Conservation (phyloP, 2,113 vertebrate species). For the Caranx ignobilis region DNA sequence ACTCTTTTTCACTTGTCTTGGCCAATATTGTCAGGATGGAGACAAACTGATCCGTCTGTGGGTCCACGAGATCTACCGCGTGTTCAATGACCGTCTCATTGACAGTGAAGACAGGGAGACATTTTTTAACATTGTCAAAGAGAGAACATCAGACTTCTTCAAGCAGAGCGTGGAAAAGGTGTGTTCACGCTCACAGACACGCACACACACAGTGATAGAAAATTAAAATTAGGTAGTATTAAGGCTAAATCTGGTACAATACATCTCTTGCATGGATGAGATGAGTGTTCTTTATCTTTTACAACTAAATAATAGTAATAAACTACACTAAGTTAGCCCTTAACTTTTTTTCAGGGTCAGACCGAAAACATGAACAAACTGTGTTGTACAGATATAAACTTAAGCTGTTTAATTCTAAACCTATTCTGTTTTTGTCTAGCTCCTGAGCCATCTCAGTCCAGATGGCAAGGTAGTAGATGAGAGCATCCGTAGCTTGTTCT, state of each 20-base stretch:
- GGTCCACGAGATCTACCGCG: slow-evolving; percentile 95
- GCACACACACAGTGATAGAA: not conserved
- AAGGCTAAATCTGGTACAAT: not conserved
- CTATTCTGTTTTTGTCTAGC: slow-evolving; percentile 73
- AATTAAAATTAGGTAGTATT: not conserved
- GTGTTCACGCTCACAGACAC: not conserved
- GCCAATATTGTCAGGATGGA: slow-evolving; percentile 83
- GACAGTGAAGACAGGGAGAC: slow-evolving; percentile 86
- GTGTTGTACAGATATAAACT: not conserved
- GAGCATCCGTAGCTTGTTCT: slow-evolving; percentile 90
- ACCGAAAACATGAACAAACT: not conserved
- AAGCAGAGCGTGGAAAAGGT: slow-evolving; percentile 89
- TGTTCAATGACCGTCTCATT: slow-evolving; percentile 94
- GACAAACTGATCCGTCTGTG: slow-evolving; percentile 94
- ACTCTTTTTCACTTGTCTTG: not conserved
- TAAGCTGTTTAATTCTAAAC: slow-evolving; percentile 27
- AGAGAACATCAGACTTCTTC: slow-evolving; percentile 88
- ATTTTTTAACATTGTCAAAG: slow-evolving; percentile 91
- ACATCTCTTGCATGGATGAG: not conserved
- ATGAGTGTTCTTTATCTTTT: not conserved
- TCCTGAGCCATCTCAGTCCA: slow-evolving; percentile 88
- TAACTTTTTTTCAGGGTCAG: not conserved
- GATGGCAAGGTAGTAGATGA: slow-evolving; percentile 88
- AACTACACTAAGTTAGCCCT: not conserved
- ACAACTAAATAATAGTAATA: not conserved